These are phyloP conservation scores for Psettodes erumei DNA, from an alignment of 2,113 vertebrate genomes.

Conservation along the genomic window DNA sequence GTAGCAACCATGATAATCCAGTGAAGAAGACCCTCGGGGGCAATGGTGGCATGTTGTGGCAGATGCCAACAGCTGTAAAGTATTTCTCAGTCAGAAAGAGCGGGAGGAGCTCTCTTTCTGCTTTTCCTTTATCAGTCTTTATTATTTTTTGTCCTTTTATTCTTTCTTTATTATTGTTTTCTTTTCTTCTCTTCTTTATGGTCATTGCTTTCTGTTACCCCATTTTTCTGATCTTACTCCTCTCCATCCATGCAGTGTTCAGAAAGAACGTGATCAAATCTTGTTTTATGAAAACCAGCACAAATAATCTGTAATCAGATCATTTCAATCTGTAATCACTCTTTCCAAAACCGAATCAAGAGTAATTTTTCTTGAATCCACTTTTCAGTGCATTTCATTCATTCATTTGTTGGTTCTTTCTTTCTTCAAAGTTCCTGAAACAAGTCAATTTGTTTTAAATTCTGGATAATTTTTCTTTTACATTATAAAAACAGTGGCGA, in stretches of 20 bases:
- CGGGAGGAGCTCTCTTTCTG: background rate
- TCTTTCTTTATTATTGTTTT: background rate
- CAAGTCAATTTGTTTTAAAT: background rate
- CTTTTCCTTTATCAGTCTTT: background rate
- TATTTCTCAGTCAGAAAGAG: constrained; percentile 36
- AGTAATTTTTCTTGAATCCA: background rate
- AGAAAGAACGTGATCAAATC: too few relatives aligned
- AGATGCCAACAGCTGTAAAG: constrained; percentile 67
- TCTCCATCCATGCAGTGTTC: background rate
- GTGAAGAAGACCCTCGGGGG: constrained; percentile 50
- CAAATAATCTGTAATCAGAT: background rate
- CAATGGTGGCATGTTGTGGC: constrained; percentile 41
- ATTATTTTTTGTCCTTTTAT: background rate
- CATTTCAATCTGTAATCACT: background rate
- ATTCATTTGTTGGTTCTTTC: background rate
- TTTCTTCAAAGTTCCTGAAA: background rate
- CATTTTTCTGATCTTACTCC: background rate
- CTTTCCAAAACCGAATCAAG: too few relatives aligned
- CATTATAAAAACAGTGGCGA: too few relatives aligned
- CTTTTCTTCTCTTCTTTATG: too few relatives aligned
- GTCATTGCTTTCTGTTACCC: background rate
- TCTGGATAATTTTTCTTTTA: too few relatives aligned
- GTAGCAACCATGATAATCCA: constrained; percentile 45
- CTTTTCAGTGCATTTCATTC: too few relatives aligned
- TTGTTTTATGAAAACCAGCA: background rate